Conservation (phyloP, 2,797 vertebrate genomes). For the Pangasius djambal region DNA sequence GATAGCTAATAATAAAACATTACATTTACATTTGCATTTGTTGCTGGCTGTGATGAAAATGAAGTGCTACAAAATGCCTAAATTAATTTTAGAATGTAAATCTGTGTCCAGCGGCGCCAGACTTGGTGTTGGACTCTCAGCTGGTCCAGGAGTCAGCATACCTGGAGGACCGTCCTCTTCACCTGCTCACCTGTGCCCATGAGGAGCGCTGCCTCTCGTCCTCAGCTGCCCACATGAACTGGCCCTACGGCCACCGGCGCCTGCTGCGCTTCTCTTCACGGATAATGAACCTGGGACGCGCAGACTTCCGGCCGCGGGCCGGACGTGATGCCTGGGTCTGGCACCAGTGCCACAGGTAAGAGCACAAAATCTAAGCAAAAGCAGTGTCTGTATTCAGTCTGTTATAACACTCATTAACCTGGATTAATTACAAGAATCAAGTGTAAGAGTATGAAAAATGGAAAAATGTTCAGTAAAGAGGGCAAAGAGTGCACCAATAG, state of each 20-base stretch:
- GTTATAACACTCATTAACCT: background rate
- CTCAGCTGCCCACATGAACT: conserved; percentile 87
- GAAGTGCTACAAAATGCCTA: background rate
- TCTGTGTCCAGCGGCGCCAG: conserved; percentile 81
- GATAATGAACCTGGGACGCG: conserved; percentile 90
- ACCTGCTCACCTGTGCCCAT: conserved; percentile 89
- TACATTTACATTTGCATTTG: background rate
- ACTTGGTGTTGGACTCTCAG: conserved; percentile 90
- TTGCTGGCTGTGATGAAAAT: background rate
- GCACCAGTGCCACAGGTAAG: conserved; percentile 96
- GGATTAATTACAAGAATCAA: background rate
- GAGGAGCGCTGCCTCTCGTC: conserved; percentile 94
- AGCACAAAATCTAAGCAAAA: background rate
- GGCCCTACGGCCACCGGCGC: conserved; percentile 93
- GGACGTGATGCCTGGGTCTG: conserved; percentile 90
- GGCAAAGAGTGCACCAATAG: no score
- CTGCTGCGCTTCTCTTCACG: conserved; percentile 94
- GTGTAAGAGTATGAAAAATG: background rate
- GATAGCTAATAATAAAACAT: no score
- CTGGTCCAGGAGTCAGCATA: conserved; percentile 92
- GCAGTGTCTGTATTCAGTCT: background rate
- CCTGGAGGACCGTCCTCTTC: conserved; percentile 91
- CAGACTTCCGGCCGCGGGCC: conserved; percentile 88
- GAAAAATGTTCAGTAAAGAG: background rate
- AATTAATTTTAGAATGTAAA: background rate